Evolutionary conservation across 2,113 vertebrate genomes (phyloP), one percentile per base, ranked within the genome.

Genomic region (Tursiops truncatus): DNA sequence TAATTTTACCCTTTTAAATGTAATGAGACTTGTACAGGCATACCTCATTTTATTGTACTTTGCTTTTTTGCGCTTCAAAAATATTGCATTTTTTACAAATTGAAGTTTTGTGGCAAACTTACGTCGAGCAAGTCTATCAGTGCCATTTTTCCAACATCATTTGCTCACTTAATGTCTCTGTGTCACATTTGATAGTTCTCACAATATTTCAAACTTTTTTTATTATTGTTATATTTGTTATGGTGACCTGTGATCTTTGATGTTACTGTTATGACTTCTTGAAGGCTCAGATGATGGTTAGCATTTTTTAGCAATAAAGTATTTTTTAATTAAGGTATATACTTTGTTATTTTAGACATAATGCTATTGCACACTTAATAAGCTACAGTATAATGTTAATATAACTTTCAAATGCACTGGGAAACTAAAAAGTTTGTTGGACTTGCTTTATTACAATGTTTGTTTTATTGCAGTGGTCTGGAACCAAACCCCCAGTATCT

Each of bases 1-100:
- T 79, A 90, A 85, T 33, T 90, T 85, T 65, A 84, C 10, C 44
- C 60, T 91, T 91, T 65, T 56, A 94, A 65, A 94, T 91, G 47
- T 96, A 73, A 58, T 79, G 53, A 80, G 36, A 90, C 18, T 90
- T 85, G 33, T 68, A 36, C 11, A 20, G 31, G 47, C 47, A n/a
- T n/a, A 56, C 47, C 18, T 53, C 31, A 56, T 53, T 79, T 53
- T 79, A 23, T 6, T n/a, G 12, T 11, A n/a, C 20, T 79, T 79
- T n/a, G 5, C 47, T 79, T 79, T 79, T n/a, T 56, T 53, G 11
- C 0, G 2, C 47, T 56, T 79, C 31, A 23, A 50, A 53, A 53
- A 56, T 56, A 56, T 10, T 53, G 76, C 31, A 53, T 28, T 33
- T 76, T 47, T 44, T 50, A 33, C 28, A 77, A 50, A 50, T n/a